Conservation (phyloP, 2,797 vertebrate species). For the Acanthis flammea region DNA sequence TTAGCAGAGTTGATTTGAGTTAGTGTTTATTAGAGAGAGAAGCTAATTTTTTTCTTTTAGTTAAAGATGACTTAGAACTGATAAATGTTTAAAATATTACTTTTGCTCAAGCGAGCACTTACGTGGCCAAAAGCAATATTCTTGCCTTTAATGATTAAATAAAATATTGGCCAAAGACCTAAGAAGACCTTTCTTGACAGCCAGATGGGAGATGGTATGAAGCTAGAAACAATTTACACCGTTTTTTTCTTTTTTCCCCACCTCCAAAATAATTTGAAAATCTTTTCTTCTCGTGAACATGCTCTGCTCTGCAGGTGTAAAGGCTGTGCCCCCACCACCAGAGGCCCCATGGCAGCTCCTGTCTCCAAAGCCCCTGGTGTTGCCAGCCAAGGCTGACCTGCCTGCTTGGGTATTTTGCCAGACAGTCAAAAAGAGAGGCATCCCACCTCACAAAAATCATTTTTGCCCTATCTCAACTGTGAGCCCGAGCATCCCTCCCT, state of each 20-base stretch:
- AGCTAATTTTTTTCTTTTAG: not conserved
- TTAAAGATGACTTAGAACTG: not conserved
- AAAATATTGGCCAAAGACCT: not conserved
- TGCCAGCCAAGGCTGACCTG: accelerated
- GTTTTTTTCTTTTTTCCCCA: accelerated
- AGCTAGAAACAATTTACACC: not conserved
- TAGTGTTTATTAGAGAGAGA: not conserved
- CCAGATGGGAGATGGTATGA: not conserved
- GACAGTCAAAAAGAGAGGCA: accelerated
- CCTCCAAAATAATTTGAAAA: not conserved
- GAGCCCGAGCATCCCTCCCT: accelerated
- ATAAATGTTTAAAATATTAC: not conserved
- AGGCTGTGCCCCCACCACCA: accelerated
- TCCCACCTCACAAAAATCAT: not conserved
- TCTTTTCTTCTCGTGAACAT: not conserved
- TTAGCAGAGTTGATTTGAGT: not conserved
- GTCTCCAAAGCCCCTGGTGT: not conserved
- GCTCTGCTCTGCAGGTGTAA: not conserved
- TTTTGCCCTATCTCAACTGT: accelerated
- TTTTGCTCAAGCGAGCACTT: not conserved
- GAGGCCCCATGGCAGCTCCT: accelerated
- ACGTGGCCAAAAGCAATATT: not conserved
- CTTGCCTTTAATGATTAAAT: not conserved
- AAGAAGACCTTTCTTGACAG: not conserved
- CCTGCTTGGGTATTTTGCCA: not conserved